Evolutionary conservation across 1,140 invertebrate species (phyloP).

Genomic region (Drosophila repletoides): DNA sequence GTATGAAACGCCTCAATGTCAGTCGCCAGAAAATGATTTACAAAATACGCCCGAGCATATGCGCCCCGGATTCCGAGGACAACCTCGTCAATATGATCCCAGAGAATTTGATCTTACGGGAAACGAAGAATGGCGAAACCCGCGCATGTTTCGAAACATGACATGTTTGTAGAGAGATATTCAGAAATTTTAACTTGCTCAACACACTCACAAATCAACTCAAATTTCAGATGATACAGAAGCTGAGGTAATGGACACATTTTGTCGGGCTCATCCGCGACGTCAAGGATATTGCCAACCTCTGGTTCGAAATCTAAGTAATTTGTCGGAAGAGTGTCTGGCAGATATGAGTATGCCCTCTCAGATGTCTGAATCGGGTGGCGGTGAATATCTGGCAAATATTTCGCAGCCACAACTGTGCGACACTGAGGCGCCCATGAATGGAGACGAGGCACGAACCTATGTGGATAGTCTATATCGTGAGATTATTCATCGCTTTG

Average conservation of each 20-base stretch:
- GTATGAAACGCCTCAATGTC: neutral
- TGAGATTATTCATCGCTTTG: conserved; percentile 45
- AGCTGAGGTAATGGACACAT: conserved; percentile 5
- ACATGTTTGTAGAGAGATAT: conserved; percentile 27
- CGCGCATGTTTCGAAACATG: conserved; percentile 38
- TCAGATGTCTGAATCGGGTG: neutral
- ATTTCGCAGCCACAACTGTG: conserved; percentile 9
- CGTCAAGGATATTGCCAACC: neutral
- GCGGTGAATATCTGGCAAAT: conserved; percentile 7
- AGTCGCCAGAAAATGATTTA: conserved; percentile 16
- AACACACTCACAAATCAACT: neutral
- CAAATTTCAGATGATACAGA: conserved; percentile 32
- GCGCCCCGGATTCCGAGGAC: conserved; percentile 32
- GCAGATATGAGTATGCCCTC: conserved; percentile 17
- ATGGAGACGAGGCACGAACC: neutral
- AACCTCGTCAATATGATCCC: conserved; percentile 35
- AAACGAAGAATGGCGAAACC: conserved; percentile 50
- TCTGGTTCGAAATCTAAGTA: conserved; percentile 16
- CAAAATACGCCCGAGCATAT: conserved; percentile 40
- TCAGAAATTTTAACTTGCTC: neutral
- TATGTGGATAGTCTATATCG: conserved; percentile 38
- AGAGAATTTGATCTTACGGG: conserved; percentile 38
- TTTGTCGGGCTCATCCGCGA: conserved; percentile 17
- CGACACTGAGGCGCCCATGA: neutral
- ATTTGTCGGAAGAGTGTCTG: conserved; percentile 37